Base-by-base conservation (phyloP, 2,888 invertebrate genomes). In the Tortricodes alternella region DNA sequence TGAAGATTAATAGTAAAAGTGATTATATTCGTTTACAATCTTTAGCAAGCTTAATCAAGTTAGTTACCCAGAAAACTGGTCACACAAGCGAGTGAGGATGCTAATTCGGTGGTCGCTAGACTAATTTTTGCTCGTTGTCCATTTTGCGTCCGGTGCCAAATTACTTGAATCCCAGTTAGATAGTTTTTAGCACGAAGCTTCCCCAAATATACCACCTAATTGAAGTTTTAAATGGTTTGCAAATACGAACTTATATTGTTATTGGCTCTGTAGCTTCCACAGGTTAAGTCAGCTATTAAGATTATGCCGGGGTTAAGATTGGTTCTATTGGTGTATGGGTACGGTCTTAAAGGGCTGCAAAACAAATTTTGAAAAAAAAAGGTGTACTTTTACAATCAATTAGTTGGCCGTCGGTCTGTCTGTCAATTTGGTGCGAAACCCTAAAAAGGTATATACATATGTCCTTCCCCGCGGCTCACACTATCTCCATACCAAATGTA, bases 221-320 rank as follows among this genome's bases (percentile, higher is more conserved):
- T 56, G 56, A 50, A 56, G 56, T 56, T 56, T 56, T 56, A 56
- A 56, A 56, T 38, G 37, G 41, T 48, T 48, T 34, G 41, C 29
- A 49, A 49, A 43, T 56, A 43, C 35, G 18, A 38, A 32, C 19
- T 18, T 35, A 23, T 19, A 44, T 56, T 50, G 43, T 43, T 39
- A 46, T 46, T 55, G 41, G 55, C 44, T 49, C 11, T 24, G 43
- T 34, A 44, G 29, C 32, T 27, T 21, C 19, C 15, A 9, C 24
- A 2, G 35, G n/a, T 49, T 8, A 35, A 15, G 21, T 64, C 50
- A 61, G 50, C 48, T 63, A 38, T 38, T 43, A 21, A 23, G 32
- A 35, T 23, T 24, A 16, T 39, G 18, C 19, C 21, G 15, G 16
- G n/a, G n/a, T n/a, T n/a, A n/a, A n/a, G n/a, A n/a, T 7, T 21